Evolutionary conservation across 1,140 invertebrate genomes (phyloP).

Genomic region (Mactra quadrangularis): DNA sequence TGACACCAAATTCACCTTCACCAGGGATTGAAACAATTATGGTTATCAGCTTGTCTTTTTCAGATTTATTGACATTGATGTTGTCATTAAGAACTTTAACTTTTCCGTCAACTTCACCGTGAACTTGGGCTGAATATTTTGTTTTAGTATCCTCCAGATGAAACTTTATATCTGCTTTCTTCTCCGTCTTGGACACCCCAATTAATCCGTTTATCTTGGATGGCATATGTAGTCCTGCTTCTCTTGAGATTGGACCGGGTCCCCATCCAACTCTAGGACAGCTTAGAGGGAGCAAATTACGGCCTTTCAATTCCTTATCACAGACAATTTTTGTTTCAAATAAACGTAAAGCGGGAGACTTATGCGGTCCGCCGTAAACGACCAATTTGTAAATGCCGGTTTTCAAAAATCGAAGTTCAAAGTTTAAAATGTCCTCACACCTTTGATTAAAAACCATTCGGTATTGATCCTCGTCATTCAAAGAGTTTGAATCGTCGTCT

Average conservation of each 20-base stretch:
- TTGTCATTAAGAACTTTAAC: neutral
- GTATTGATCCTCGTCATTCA: neutral
- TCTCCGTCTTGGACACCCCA: slow-evolving; percentile 22
- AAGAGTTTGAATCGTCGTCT: slow-evolving; percentile 26
- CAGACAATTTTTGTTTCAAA: slow-evolving; percentile 59
- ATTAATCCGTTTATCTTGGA: slow-evolving; percentile 55
- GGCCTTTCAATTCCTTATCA: slow-evolving; percentile 16
- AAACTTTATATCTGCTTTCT: slow-evolving; percentile 37
- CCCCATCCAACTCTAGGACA: slow-evolving; percentile 59
- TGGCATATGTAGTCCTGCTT: slow-evolving; percentile 58
- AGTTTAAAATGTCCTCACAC: slow-evolving; percentile 43
- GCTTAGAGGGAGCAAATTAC: slow-evolving; percentile 47
- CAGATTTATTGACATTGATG: neutral
- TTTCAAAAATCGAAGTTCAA: slow-evolving; percentile 55
- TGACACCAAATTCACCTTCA: slow-evolving; percentile 55
- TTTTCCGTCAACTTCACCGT: neutral
- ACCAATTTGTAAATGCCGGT: slow-evolving; percentile 60
- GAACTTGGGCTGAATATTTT: slow-evolving; percentile 2
- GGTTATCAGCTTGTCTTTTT: neutral
- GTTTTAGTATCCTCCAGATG: slow-evolving; percentile 15
- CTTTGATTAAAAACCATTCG: slow-evolving; percentile 61
- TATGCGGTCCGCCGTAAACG: slow-evolving; percentile 57
- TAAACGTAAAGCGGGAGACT: slow-evolving; percentile 24
- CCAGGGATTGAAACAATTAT: slow-evolving; percentile 2
- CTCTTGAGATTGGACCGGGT: slow-evolving; percentile 53